These are phyloP conservation scores for Aplysia californica DNA, from an alignment of 1,140 invertebrate genomes.

Conservation along the genomic window DNA sequence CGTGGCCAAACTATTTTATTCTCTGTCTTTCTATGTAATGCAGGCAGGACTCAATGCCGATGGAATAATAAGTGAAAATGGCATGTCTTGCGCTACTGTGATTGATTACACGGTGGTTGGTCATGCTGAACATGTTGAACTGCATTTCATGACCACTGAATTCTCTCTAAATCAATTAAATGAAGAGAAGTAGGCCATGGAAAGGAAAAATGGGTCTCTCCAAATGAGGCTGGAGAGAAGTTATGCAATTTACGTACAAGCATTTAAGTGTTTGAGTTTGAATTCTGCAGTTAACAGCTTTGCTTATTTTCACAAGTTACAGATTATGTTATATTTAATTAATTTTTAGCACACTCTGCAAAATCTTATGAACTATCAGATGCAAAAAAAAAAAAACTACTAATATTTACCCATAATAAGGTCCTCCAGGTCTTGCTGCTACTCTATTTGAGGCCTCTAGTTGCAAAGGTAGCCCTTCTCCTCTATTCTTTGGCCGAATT, in stretches of 20 bases:
- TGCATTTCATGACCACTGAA: no score
- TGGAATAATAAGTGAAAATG: no score
- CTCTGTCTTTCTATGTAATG: no score
- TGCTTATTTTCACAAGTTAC: background rate
- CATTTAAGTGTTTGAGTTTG: background rate
- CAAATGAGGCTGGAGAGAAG: background rate
- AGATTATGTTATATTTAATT: background rate
- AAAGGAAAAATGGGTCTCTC: background rate
- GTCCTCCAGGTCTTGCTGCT: conserved; percentile 35
- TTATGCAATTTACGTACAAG: background rate
- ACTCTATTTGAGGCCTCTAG: conserved; percentile 35
- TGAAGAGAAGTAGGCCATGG: background rate
- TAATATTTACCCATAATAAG: conserved; percentile 37
- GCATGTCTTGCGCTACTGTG: no score
- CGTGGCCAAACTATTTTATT: no score
- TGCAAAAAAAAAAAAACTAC: background rate
- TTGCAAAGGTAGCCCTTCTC: conserved; percentile 38
- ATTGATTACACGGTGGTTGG: no score
- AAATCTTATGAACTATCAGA: background rate
- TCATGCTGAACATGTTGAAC: no score
- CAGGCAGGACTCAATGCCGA: no score
- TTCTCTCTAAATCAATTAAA: background rate
- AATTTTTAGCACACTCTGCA: background rate
- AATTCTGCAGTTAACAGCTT: background rate
- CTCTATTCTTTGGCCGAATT: conserved; percentile 40